phyloP scores from a whole-genome alignment of 2,888 invertebrate genomes.

The Diplazon laetatorius region DNA sequence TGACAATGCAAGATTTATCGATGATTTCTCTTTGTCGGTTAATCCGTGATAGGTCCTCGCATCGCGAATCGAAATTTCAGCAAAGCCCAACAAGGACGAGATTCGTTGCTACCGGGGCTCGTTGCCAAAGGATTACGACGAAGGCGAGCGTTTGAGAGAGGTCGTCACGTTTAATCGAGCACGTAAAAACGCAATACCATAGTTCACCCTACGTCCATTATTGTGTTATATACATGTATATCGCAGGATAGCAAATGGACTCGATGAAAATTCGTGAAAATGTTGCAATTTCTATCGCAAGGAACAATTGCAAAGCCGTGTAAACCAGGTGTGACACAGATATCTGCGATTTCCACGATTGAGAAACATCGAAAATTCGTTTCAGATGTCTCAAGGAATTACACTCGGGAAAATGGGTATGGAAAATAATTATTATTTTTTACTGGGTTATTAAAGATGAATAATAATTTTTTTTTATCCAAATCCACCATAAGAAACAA shows the following conservation, averaged over 20 bases:
- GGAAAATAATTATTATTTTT: too few species aligned
- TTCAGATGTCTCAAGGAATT: too few species aligned
- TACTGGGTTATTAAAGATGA: too few species aligned
- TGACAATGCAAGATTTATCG: neutral
- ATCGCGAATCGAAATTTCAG: conserved; percentile 44
- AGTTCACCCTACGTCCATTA: conserved; percentile 16
- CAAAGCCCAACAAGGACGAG: conserved; percentile 42
- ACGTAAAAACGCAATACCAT: conserved; percentile 58
- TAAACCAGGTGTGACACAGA: neutral
- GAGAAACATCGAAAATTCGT: too few species aligned
- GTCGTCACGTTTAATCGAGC: conserved; percentile 63
- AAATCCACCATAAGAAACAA: too few species aligned
- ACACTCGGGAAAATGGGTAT: too few species aligned
- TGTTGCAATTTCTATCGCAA: conserved; percentile 27
- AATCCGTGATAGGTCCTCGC: conserved; percentile 14
- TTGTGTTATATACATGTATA: neutral
- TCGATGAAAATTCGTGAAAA: conserved; percentile 27
- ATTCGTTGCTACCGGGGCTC: conserved; percentile 21
- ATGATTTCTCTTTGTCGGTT: conserved; percentile 1
- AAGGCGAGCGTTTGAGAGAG: conserved; percentile 36
- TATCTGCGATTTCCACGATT: conserved; percentile 14
- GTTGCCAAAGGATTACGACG: conserved; percentile 37
- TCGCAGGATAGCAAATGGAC: neutral
- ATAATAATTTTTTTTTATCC: too few species aligned
- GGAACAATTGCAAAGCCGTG: conserved; percentile 14